These are phyloP conservation scores for Calephelis perditalis DNA, from an alignment of 2,888 invertebrate genomes.

Conservation along the genomic window DNA sequence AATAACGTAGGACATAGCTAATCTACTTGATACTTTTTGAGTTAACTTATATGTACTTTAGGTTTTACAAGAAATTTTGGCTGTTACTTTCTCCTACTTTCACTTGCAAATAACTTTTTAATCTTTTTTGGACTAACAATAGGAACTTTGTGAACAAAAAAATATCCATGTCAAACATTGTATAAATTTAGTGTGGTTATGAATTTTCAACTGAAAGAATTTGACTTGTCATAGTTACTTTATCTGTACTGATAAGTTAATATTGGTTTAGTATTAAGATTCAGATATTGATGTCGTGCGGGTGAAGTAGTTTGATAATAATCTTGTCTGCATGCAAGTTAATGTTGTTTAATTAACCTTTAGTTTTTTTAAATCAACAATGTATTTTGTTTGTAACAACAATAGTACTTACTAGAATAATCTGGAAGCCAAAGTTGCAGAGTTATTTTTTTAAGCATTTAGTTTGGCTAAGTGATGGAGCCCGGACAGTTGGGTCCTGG, in stretches of 20 bases:
- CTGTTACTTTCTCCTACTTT: neutral
- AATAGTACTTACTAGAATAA: too few relatives aligned
- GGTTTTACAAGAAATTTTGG: too few relatives aligned
- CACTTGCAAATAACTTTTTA: neutral
- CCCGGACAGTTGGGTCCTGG: too few relatives aligned
- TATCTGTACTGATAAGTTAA: constrained; percentile 7
- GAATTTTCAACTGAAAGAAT: neutral
- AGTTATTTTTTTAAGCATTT: too few relatives aligned
- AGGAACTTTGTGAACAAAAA: neutral
- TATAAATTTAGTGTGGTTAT: neutral
- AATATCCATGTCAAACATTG: neutral
- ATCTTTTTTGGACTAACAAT: neutral
- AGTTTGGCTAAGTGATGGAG: too few relatives aligned
- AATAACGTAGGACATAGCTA: neutral
- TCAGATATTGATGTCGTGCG: neutral
- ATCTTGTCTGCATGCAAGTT: neutral
- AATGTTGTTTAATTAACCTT: neutral
- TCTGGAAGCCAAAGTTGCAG: too few relatives aligned
- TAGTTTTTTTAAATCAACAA: too few relatives aligned
- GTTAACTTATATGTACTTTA: too few relatives aligned
- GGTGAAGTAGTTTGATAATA: neutral
- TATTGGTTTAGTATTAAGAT: neutral
- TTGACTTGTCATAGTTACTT: constrained; percentile 1
- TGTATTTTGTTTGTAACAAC: too few relatives aligned
- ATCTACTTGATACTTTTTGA: too few relatives aligned